phyloP scores from a whole-genome alignment of 2,797 vertebrate genomes.

The Echiichthys vipera region DNA sequence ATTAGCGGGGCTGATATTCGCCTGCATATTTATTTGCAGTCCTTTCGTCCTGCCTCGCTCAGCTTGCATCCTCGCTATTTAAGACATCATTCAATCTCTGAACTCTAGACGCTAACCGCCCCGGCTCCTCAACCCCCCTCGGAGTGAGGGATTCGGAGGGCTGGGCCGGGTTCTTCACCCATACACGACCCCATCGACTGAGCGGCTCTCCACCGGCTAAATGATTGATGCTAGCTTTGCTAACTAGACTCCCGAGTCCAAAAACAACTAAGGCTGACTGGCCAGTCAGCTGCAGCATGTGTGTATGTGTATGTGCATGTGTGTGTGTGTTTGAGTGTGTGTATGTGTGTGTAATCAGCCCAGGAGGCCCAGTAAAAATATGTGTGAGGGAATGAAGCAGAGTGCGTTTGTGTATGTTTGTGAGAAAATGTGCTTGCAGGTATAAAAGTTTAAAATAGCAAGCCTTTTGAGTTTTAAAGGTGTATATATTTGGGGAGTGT shows the following conservation, averaged over 20 bases:
- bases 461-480: constrained; percentile 36
- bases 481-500: constrained; percentile 16
- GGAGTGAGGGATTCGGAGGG: constrained; percentile 59
- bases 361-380: constrained; percentile 67
- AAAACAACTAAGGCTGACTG: constrained; percentile 63
- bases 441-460: constrained; percentile 62
- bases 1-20: constrained; percentile 47
- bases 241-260: constrained; percentile 77
- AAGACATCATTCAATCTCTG: constrained; percentile 61
- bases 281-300: constrained; percentile 40
- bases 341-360: constrained; percentile 54
- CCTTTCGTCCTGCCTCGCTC: constrained; percentile 35
- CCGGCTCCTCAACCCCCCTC: constrained; percentile 37
- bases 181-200: constrained; percentile 63
- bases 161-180: constrained; percentile 66
- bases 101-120: constrained; percentile 21
- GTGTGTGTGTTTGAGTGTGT: too few relatives aligned
- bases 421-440: constrained; percentile 54
- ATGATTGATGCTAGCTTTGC: constrained; percentile 76
- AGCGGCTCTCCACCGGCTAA: constrained; percentile 55
- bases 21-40: constrained; percentile 39
- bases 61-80: constrained; percentile 41
- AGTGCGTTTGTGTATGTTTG: constrained; percentile 55
- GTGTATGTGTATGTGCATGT: constrained; percentile 2
- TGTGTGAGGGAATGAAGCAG: constrained; percentile 40